Evolutionary conservation across 2,888 invertebrate genomes (phyloP), one percentile per base, ranked within the genome.

Genomic region (Callyntrura guangdongensis): DNA sequence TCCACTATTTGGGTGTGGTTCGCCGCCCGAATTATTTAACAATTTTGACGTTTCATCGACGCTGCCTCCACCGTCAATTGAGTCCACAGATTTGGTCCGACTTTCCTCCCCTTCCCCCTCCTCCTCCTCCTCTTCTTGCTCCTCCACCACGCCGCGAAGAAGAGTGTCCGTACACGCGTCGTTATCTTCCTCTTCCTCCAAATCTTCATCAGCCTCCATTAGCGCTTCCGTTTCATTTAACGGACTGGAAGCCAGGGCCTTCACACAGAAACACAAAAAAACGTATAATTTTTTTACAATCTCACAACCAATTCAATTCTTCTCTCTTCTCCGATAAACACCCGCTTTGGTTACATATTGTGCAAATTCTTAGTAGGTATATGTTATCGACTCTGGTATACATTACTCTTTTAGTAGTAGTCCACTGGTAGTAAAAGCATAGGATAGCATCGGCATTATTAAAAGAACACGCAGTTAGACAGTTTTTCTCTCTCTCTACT

Each of bases 21-120:
- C 56, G 77, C 87, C 91, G 5, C 82, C 82, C 69, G 86, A 86
- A 92, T 82, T 86, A 86, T 90, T 90, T 67, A 79, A 91, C 67
- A 84, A 69, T 91, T 86, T 87, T 83, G 88, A 92, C 85, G 85
- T 87, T 84, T 72, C 89, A 84, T 88, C 77, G 64, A 17, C 81
- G 20, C 56, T 47, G 8, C 81, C 79, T 22, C 82, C 81, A 20
- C 49, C 67, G 74, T 89, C 89, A 20, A n/a, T 61, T 86, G 89
- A 86, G 85, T 89, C 89, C 86, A 86, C 77, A 47, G 90, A 90
- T 90, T 90, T 90, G 90, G 90, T 90, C 90, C 90, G 9, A 22
- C 53, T 49, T 20, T 89, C 89, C 25, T 89, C 89, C 47, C 11
- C 64, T 64, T 27, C 27, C 61, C 14, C 61, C 84, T 11, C 79